phyloP scores from a whole-genome alignment of 2,797 vertebrate species.

The Rallus crepitans region DNA sequence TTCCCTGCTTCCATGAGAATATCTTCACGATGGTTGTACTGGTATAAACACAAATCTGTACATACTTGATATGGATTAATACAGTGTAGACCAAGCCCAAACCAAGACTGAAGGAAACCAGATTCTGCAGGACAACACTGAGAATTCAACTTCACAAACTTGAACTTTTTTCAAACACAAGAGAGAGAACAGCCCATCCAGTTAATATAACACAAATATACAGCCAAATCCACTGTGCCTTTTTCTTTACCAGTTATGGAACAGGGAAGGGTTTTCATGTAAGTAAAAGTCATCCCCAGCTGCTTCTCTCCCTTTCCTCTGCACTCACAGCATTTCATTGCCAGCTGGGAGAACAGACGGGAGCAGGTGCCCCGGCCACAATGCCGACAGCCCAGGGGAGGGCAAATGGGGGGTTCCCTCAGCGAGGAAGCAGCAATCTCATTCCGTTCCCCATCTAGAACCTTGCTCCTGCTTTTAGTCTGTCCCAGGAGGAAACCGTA shows the following conservation, averaged over 20 bases:
- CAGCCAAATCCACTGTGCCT: background rate
- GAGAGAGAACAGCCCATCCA: background rate
- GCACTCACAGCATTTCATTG: background rate
- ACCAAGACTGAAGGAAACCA: background rate
- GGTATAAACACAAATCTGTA: background rate
- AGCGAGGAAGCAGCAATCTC: background rate
- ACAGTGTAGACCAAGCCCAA: background rate
- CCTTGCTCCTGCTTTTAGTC: background rate
- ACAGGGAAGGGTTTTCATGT: background rate
- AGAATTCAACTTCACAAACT: background rate
- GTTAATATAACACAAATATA: background rate
- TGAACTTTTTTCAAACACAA: background rate
- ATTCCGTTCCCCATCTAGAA: background rate
- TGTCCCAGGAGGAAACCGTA: background rate
- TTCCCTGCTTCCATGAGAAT: background rate
- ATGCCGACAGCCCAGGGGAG: background rate
- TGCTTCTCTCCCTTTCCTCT: background rate
- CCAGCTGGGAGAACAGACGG: background rate
- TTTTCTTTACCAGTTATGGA: background rate
- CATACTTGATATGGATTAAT: background rate
- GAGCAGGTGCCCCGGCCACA: fast-evolving
- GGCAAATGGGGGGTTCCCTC: background rate
- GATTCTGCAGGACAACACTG: background rate
- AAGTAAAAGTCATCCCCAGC: background rate
- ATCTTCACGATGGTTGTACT: background rate